phyloP scores from a whole-genome alignment of 2,888 invertebrate genomes.

The Cheilosia soror region DNA sequence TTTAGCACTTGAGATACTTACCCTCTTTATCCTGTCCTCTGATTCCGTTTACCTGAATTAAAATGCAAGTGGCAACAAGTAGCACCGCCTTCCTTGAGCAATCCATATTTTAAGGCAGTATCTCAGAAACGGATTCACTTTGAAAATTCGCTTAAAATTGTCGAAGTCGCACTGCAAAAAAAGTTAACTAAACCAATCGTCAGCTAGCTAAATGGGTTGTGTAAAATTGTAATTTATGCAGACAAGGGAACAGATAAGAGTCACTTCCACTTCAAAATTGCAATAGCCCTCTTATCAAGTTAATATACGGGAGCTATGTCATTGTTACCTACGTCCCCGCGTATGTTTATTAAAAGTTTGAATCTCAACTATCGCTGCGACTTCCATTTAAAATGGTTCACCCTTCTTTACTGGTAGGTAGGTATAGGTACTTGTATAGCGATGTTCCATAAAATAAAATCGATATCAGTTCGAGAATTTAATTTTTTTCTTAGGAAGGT shows the following conservation, averaged over 20 bases:
- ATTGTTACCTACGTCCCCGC: not conserved
- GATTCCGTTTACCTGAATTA: conserved; percentile 17
- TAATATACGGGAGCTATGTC: conserved; percentile 18
- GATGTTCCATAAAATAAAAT: conserved; percentile 30
- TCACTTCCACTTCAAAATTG: conserved; percentile 56
- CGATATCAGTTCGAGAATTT: conserved; percentile 40
- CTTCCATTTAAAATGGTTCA: not conserved
- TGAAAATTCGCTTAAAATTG: conserved; percentile 20
- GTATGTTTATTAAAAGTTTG: conserved; percentile 35
- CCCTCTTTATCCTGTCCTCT: conserved; percentile 36
- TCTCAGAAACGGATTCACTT: conserved; percentile 2
- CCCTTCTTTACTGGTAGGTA: not conserved
- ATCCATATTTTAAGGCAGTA: conserved; percentile 37
- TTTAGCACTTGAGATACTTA: not conserved
- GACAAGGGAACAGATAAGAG: conserved; percentile 53
- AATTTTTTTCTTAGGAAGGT: conserved; percentile 5
- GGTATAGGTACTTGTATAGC: not conserved
- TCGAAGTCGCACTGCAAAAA: conserved; percentile 12
- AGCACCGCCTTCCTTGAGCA: conserved; percentile 10
- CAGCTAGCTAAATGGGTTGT: conserved; percentile 13
- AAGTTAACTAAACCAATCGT: conserved; percentile 9
- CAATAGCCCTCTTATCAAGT: conserved; percentile 54
- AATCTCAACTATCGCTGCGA: not conserved
- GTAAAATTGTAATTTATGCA: conserved; percentile 52
- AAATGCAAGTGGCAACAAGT: conserved; percentile 16